Evolutionary conservation across 2,888 invertebrate species (phyloP), one percentile per base, ranked within the genome.

Genomic region (Xestia rhomboidea): DNA sequence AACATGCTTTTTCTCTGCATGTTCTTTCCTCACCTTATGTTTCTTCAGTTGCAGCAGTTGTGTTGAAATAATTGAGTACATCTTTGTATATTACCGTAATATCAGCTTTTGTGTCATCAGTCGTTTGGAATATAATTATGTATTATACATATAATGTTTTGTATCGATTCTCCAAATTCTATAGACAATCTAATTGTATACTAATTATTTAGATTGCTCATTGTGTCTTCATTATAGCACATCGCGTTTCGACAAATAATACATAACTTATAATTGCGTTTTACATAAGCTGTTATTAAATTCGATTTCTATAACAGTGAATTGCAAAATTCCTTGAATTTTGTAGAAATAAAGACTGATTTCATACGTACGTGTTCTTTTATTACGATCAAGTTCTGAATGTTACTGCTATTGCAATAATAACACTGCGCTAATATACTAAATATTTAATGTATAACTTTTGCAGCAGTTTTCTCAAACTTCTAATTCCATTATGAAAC

Each of bases 221-320:
- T 62, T 60, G 57, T 71, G 63, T 77, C 57, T 77, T 83, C 34
- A 78, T 66, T 82, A 71, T 54, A 46, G 60, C 44, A 64, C 41
- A 57, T 51, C 24, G 18, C 34, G 57, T 72, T 74, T 66, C 66
- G 46, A 46, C 46, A 41, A 69, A 80, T 72, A 46, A 73, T n/a
- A 30, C 30, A 21, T 41, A 34, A 27, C 24, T 54, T 60, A 64
- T 68, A 82, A 70, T 77, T 60, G 70, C 34, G 69, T 15, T 71
- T 85, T 82, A 70, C n/a, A 62, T 69, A 73, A 72, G 49, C 49
- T 66, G 18, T 84, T 62, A 80, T 67, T 66, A 49, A 51, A 73
- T 54, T 44, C 2, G 24, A 67, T 68, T 77, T 85, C 27, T 63
- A 21, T 27, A 24, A 54, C 57, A 41, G 0, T 18, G 8, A 34